Evolutionary conservation across 2,888 invertebrate species (phyloP), one percentile per base, ranked within the genome.

Genomic region (Palloptera scutellata): DNA sequence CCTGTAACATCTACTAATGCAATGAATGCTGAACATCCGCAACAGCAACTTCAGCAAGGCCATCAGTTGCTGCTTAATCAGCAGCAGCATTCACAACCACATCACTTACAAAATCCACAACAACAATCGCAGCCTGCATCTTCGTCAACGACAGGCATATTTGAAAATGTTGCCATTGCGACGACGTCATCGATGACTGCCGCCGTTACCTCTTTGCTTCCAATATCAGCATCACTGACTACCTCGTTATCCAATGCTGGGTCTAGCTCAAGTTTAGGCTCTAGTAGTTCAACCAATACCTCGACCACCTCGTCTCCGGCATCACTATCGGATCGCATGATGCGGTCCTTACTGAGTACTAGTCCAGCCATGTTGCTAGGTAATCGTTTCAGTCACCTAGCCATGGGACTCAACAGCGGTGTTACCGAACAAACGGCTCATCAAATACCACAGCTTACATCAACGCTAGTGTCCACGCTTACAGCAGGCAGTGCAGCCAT

Each of bases 321-420:
- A 19, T 74, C 77, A 10, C 72, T 76, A 48, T 71, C 80, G 9
- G 75, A 74, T 70, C 75, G 73, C n/a, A 75, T 75, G 74, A 75
- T 75, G 67, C 74, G 72, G 41, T 73, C 77, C 12, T 61, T 78
- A 40, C 70, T 77, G 48, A 75, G 69, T 13, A 66, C 70, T 12
- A 79, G 79, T 55, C 74, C 78, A 1, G 77, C 82, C 1, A 79
- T 78, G 73, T 77, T 79, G 66, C 76, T 82, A 0, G 78, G 82
- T 20, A 80, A 78, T 60, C 79, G 83, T 11, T 79, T 83, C 41
- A 79, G 82, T 59, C 82, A 83, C 61, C 64, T 83, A 58, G 80
- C 6, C 51, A 10, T 51, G 72, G 71, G 41, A 41, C 13, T 42
- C 9, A 45, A 68, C 66, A 45, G 69, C 64, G 65, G 69, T 42